phyloP scores from a whole-genome alignment of 2,113 vertebrate species.

The Arothron firmamentum region DNA sequence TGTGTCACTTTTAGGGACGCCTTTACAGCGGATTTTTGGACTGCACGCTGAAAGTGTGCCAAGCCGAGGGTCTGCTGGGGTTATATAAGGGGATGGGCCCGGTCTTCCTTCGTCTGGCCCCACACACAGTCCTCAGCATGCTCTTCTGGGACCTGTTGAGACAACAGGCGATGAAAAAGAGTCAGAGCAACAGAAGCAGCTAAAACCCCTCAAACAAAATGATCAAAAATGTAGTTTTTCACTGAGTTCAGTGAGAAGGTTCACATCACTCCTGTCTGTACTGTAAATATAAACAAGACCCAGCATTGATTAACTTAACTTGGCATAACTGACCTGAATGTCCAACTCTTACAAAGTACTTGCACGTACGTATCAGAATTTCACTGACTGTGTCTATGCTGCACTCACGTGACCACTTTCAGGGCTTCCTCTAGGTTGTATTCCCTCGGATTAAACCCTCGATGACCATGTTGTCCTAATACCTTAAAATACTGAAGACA shows the following conservation, averaged over 20 bases:
- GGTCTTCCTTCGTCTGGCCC: conserved; percentile 87
- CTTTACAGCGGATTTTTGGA: conserved; percentile 85
- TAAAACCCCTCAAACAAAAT: conserved; percentile 3
- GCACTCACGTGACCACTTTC: too few species aligned
- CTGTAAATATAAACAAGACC: not conserved
- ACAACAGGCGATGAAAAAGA: conserved; percentile 63
- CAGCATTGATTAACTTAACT: not conserved
- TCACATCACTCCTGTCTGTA: not conserved
- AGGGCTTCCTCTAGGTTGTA: too few species aligned
- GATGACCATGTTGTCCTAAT: too few species aligned
- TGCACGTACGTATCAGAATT: too few species aligned
- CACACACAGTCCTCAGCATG: conserved; percentile 93
- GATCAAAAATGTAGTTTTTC: not conserved
- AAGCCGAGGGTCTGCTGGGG: conserved; percentile 80
- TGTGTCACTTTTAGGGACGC: conserved; percentile 74
- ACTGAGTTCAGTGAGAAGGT: conserved; percentile 3
- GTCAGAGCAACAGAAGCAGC: conserved; percentile 15
- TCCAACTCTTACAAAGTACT: too few species aligned
- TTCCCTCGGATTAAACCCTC: too few species aligned
- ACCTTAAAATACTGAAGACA: too few species aligned
- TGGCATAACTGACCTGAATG: not conserved
- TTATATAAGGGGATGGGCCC: conserved; percentile 93
- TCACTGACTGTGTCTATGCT: too few species aligned
- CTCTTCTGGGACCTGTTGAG: conserved; percentile 93
- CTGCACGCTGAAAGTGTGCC: conserved; percentile 83